phyloP scores from a whole-genome alignment of 2,113 vertebrate genomes.

The Puffinus mauretanicus region DNA sequence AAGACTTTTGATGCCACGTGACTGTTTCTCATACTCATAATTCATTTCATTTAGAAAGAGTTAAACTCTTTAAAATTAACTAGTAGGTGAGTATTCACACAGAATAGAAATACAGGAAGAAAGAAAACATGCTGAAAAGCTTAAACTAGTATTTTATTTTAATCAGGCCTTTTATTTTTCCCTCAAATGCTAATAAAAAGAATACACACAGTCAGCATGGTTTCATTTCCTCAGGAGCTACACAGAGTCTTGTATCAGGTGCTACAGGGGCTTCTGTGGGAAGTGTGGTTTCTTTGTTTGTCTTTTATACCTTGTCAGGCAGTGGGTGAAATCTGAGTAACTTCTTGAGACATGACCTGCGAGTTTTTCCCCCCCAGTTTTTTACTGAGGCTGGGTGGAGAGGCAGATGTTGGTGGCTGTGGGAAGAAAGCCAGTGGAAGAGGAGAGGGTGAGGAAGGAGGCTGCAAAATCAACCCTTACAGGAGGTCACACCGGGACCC shows the following conservation, averaged over 20 bases:
- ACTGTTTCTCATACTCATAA: neutral
- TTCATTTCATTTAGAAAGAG: neutral
- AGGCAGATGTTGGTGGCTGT: neutral
- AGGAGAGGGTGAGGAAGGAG: neutral
- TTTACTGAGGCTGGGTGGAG: neutral
- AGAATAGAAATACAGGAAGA: neutral
- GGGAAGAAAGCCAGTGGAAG: neutral
- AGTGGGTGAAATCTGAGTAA: neutral
- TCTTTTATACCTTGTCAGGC: neutral
- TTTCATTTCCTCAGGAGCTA: slow-evolving; percentile 1
- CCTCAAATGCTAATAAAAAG: neutral
- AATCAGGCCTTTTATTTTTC: neutral
- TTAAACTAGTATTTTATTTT: slow-evolving; percentile 7
- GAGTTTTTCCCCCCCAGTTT: neutral
- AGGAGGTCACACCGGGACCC: neutral
- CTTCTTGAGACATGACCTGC: neutral
- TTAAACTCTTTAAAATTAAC: neutral
- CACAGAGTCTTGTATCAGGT: neutral
- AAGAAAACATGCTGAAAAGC: neutral
- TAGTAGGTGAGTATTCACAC: neutral
- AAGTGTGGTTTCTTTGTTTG: neutral
- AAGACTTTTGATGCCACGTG: neutral
- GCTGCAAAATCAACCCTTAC: neutral
- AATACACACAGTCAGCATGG: neutral
- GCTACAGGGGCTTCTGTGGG: neutral